Conservation (phyloP, 2,888 invertebrate genomes). For the Rhopalosiphum nymphaeae region DNA sequence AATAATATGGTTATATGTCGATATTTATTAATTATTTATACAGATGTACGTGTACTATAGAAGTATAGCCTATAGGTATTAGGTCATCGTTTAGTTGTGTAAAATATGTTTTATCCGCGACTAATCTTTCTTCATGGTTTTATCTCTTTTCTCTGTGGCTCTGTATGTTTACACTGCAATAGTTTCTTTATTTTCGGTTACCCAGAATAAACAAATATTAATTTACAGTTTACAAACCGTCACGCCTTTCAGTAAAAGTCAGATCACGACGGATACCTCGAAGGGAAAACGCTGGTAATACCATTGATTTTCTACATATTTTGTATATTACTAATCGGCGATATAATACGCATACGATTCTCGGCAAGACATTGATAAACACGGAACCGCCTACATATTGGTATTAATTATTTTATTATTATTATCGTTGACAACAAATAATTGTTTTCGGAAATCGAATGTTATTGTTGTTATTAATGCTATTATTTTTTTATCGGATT, state of each 20-base stretch:
- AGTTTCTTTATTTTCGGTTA: neutral
- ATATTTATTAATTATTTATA: no score
- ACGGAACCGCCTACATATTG: neutral
- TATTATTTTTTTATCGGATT: conserved; percentile 25
- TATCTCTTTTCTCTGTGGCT: neutral
- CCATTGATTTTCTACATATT: neutral
- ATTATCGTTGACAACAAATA: neutral
- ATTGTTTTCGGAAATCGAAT: neutral
- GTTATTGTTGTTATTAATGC: neutral
- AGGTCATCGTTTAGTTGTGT: neutral
- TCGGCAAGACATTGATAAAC: neutral
- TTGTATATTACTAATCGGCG: neutral
- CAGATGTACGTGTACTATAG: no score
- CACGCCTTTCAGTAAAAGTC: neutral
- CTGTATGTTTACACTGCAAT: neutral
- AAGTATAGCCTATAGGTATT: neutral
- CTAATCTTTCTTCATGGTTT: neutral
- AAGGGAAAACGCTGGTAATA: neutral
- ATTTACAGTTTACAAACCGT: no score
- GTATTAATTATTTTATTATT: neutral
- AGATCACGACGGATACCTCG: neutral
- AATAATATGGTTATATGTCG: no score
- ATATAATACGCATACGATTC: neutral
- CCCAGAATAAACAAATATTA: neutral
- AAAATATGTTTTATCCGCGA: neutral